Conservation (phyloP, 23 tunicate genomes). For the Halocynthia aurantium region DNA sequence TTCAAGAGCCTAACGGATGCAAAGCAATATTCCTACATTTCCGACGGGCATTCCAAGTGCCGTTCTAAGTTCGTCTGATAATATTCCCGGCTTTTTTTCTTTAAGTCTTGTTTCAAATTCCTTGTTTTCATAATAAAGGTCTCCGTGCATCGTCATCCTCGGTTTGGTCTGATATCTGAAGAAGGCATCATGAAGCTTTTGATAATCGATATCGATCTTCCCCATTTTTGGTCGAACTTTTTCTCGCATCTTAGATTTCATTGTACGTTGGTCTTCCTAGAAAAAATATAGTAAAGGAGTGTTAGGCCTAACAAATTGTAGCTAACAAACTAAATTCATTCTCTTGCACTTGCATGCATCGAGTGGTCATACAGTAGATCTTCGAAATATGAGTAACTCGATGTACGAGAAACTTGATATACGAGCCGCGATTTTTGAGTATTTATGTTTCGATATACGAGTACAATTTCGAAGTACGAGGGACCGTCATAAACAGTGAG, state of each 20-base stretch:
- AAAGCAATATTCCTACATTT: constrained; percentile 24
- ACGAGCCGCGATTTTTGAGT: too few species aligned
- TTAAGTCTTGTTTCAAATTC: constrained; percentile 96
- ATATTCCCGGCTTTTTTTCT: constrained; percentile 93
- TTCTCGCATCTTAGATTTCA: constrained; percentile 96
- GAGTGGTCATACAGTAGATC: too few species aligned
- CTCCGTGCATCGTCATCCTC: constrained; percentile 95
- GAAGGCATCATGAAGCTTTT: constrained; percentile 98
- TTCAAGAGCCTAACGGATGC: not conserved
- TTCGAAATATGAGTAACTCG: too few species aligned
- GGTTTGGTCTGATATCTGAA: constrained; percentile 99
- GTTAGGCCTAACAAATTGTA: too few species aligned
- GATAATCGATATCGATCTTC: constrained; percentile 98
- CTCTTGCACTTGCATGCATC: too few species aligned
- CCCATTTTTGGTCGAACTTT: constrained; percentile 98
- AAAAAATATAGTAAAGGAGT: not conserved
- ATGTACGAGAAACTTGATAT: too few species aligned
- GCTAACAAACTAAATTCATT: too few species aligned
- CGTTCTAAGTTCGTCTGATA: constrained; percentile 76
- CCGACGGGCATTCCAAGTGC: constrained; percentile 99
- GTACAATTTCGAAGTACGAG: too few species aligned
- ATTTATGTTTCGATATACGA: too few species aligned
- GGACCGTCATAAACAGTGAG: too few species aligned
- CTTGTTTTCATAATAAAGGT: constrained; percentile 95
- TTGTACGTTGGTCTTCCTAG: constrained; percentile 76